Evolutionary conservation across 2,113 vertebrate species (phyloP).

Genomic region (Hymenochirus boettgeri): DNA sequence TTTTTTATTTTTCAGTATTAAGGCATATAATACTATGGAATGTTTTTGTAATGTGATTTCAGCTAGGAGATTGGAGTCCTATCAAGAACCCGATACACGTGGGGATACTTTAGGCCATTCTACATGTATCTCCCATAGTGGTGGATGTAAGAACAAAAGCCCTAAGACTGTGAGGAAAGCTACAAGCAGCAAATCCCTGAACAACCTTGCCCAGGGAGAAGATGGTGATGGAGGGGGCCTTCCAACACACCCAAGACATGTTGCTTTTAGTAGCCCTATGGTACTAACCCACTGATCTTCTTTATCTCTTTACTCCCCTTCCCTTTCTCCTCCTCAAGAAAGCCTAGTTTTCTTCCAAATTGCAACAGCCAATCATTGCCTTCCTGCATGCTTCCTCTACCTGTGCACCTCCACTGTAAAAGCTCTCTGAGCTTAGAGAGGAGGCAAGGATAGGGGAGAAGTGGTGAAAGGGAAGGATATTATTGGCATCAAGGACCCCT

Average conservation of each 20-base stretch:
- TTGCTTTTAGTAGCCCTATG: constrained; percentile 84
- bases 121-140: constrained; percentile 48
- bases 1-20: too few relatives aligned
- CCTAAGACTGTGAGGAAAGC: constrained; percentile 53
- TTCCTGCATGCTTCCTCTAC: too few relatives aligned
- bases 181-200: constrained; percentile 58
- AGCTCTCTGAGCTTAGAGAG: too few relatives aligned
- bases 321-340: neutral
- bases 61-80: constrained; percentile 77
- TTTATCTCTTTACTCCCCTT: neutral
- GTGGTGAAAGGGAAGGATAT: too few relatives aligned
- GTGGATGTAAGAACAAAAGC: constrained; percentile 46
- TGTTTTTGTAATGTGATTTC: neutral
- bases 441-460: too few relatives aligned
- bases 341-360: too few relatives aligned
- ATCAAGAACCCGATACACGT: constrained; percentile 59
- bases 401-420: too few relatives aligned
- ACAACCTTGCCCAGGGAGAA: constrained; percentile 52
- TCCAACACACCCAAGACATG: constrained; percentile 46
- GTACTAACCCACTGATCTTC: constrained; percentile 58
- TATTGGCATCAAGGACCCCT: too few relatives aligned
- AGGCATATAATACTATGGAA: too few relatives aligned
- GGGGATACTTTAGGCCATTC: constrained; percentile 40
- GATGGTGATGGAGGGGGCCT: constrained; percentile 45
- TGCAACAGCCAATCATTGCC: too few relatives aligned